A percentile compares a stretch with the other conserved stretches of the same genome.
phyloP scores from a whole-genome alignment of 2,888 invertebrate genomes.

The Drepana falcataria region DNA sequence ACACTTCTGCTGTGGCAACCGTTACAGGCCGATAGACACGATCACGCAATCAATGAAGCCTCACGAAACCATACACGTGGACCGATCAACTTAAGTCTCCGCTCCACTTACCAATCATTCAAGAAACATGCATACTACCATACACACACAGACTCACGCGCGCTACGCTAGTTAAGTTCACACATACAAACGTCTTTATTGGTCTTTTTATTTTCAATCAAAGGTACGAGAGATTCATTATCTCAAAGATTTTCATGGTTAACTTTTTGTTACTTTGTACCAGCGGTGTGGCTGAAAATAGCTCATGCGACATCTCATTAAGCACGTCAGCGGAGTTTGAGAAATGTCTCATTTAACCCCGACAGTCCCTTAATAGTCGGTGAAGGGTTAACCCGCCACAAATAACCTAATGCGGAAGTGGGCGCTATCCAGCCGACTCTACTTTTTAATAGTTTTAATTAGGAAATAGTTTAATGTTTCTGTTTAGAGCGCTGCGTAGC shows the following conservation, averaged over 20 bases:
- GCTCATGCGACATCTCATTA: slow-evolving; percentile 74
- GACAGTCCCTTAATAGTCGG: slow-evolving; percentile 68
- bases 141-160: slow-evolving; percentile 5
- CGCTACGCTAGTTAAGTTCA: slow-evolving; percentile 1
- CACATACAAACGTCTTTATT: slow-evolving; percentile 8
- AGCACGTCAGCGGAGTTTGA: slow-evolving; percentile 71
- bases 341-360: slow-evolving; percentile 77
- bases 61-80: slow-evolving; percentile 43
- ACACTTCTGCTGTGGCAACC: slow-evolving; percentile 25
- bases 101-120: slow-evolving; percentile 63
- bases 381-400: slow-evolving; percentile 73
- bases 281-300: slow-evolving; percentile 62
- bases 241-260: slow-evolving; percentile 29
- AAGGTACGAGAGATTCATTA: slow-evolving; percentile 35
- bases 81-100: slow-evolving; percentile 45
- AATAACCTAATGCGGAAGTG: slow-evolving; percentile 73
- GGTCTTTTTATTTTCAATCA: slow-evolving; percentile 40
- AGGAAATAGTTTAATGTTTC: slow-evolving; percentile 76
- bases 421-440: slow-evolving; percentile 46
- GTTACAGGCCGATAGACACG: slow-evolving; percentile 42
- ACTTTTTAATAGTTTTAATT: slow-evolving; percentile 76
- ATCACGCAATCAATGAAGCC: slow-evolving; percentile 51
- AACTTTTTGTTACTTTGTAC: slow-evolving; percentile 29
- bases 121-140: slow-evolving; percentile 41
- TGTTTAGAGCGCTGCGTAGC: slow-evolving; percentile 36